Conservation (phyloP, 2,888 invertebrate species). For the Parnassius smintheus region DNA sequence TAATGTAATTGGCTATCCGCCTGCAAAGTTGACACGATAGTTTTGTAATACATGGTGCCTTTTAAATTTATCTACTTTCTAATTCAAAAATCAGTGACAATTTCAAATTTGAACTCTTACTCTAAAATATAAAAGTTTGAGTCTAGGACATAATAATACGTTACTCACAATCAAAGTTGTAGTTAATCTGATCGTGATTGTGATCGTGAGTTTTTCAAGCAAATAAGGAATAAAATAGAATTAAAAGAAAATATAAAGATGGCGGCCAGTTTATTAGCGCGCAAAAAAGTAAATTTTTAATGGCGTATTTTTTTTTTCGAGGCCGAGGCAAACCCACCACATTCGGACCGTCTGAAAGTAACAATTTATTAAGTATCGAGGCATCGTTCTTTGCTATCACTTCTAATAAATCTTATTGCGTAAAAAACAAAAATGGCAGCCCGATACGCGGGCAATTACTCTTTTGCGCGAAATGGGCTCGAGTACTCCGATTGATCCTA, state of each 20-base stretch:
- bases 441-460: constrained; percentile 37
- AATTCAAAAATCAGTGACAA: too few relatives aligned
- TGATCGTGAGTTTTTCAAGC: too few relatives aligned
- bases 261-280: constrained; percentile 2
- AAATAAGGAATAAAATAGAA: neutral
- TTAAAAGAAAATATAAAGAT: constrained; percentile 5
- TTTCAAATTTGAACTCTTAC: too few relatives aligned
- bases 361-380: constrained; percentile 23
- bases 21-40: too few relatives aligned
- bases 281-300: constrained; percentile 9
- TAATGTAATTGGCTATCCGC: too few relatives aligned
- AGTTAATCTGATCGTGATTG: too few relatives aligned
- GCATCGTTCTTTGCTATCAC: constrained; percentile 19
- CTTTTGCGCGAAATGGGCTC: constrained; percentile 37
- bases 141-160: too few relatives aligned
- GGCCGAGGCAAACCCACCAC: neutral
- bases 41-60: too few relatives aligned
- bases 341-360: constrained; percentile 1
- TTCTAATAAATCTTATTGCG: constrained; percentile 32
- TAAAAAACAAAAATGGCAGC: constrained; percentile 30
- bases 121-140: too few relatives aligned
- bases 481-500: constrained; percentile 37
- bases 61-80: too few relatives aligned
- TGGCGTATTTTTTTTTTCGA: constrained; percentile 10
- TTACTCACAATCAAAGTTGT: too few relatives aligned